Evolutionary conservation across 2,888 invertebrate species (phyloP), one percentile per base, ranked within the genome.

Genomic region (Listrodromus nycthemerus): DNA sequence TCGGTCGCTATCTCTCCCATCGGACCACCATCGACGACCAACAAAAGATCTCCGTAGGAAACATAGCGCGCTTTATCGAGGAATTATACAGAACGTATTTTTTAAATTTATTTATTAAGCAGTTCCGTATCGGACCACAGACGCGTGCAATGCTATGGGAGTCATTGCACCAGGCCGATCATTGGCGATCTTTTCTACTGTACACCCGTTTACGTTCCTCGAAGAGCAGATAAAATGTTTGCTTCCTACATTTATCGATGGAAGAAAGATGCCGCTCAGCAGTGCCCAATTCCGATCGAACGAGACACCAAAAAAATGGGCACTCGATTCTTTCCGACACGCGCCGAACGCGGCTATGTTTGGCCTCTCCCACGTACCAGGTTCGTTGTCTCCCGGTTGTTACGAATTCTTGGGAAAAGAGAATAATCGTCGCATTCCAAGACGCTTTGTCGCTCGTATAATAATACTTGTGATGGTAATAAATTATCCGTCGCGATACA

Each of bases 1-100:
- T 16, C 16, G 45, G 45, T 63, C 69, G 52, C 63, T 74, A 82
- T 78, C 82, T 73, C 63, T 77, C 52, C 30, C 74, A 78, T 82
- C 82, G 61, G 82, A 82, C 82, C 82, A 82, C 82, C 82, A 41
- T 74, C 58, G 82, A 78, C 69, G 78, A 63, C 69, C 69, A 27
- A 82, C 78, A 74, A 82, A 78, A 78, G 82, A 73, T 24, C 61
- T 33, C 73, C 61, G 63, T 55, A 71, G 74, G 24, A 67, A 61
- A 78, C 66, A 30, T 27, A 19, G 61, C 50, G 52, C 41, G 73
- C 41, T 82, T 78, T 69, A 82, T 78, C 52, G 82, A 70, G 52
- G 73, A 82, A 82, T 78, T 82, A 74, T 78, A 33, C 82, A 55
- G 69, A 52, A 13, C 13, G 24, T 69, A 33, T 63, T 52, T 67